Percentiles rank a stretch among this genome's conserved stretches.
Conservation (phyloP, 2,113 vertebrate genomes). For the Triplophysa siluroides region DNA sequence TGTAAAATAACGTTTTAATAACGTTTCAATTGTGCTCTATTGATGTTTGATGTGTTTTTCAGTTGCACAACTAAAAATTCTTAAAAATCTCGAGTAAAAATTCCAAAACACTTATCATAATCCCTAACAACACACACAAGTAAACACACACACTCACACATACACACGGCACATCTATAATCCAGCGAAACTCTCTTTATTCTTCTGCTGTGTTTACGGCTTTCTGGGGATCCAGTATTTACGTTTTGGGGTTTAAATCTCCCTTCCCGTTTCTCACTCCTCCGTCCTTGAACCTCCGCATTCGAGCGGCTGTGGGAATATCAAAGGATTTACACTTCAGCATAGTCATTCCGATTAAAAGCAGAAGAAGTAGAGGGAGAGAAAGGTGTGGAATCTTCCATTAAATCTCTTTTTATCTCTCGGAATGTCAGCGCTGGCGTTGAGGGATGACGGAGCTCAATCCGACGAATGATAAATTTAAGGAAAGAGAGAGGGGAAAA, state of each 20-base stretch:
- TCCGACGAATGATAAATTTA: constrained; percentile 17
- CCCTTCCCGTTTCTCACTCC: constrained; percentile 16
- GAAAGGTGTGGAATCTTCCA: constrained; percentile 32
- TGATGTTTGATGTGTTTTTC: background rate
- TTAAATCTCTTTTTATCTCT: constrained; percentile 44
- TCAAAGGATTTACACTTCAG: constrained; percentile 37
- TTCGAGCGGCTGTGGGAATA: constrained; percentile 33
- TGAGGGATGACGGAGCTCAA: constrained; percentile 28
- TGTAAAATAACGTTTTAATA: background rate
- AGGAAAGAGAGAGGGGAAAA: constrained; percentile 20
- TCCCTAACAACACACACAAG: constrained; percentile 9
- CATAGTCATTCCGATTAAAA: constrained; percentile 25
- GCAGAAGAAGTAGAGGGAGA: background rate
- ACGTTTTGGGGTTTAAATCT: constrained; percentile 15
- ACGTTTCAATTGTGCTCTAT: background rate
- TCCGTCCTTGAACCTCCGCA: constrained; percentile 37
- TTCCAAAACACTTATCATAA: constrained; percentile 32
- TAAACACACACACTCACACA: constrained; percentile 15
- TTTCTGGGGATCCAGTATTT: constrained; percentile 12
- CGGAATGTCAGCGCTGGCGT: constrained; percentile 32
- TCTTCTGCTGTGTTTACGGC: background rate
- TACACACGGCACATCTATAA: background rate
- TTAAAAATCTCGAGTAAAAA: background rate
- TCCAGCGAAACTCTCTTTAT: constrained; percentile 25
- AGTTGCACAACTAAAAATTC: background rate